Conservation (phyloP, 1,140 invertebrate species). For the Lordiphosa collinella region DNA sequence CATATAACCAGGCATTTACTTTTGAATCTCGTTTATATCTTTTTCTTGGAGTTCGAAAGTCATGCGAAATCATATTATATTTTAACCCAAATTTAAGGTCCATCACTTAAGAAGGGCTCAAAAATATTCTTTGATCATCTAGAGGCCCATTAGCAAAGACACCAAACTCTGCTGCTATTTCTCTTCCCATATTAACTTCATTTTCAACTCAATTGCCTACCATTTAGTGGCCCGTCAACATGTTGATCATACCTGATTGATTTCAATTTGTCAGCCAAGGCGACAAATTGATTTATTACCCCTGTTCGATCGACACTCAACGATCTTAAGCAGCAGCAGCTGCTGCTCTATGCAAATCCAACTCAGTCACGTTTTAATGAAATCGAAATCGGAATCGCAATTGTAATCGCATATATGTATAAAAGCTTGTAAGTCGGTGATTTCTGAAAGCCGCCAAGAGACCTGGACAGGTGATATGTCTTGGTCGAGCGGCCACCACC, state of each 20-base stretch:
- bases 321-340: constrained; percentile 33
- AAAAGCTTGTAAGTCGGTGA: constrained; percentile 32
- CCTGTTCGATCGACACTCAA: constrained; percentile 43
- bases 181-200: not conserved
- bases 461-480: constrained; percentile 37
- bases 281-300: constrained; percentile 73
- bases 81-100: too few relatives aligned
- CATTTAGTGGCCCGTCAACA: not conserved
- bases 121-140: too few relatives aligned
- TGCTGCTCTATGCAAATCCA: constrained; percentile 63
- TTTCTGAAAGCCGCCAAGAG: too few relatives aligned
- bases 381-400: constrained; percentile 54
- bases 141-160: too few relatives aligned
- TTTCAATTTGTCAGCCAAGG: constrained; percentile 59
- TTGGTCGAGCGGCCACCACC: constrained; percentile 33
- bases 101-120: too few relatives aligned
- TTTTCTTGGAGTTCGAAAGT: too few relatives aligned
- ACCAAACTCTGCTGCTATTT: too few relatives aligned
- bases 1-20: too few relatives aligned
- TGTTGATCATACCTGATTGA: constrained; percentile 53
- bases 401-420: constrained; percentile 58
- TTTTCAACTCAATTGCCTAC: not conserved
- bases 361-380: constrained; percentile 41
- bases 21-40: too few relatives aligned
- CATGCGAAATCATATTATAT: too few relatives aligned